Evolutionary conservation across 2,797 vertebrate species (phyloP).

Genomic region (Pseudochirops corinnae): DNA sequence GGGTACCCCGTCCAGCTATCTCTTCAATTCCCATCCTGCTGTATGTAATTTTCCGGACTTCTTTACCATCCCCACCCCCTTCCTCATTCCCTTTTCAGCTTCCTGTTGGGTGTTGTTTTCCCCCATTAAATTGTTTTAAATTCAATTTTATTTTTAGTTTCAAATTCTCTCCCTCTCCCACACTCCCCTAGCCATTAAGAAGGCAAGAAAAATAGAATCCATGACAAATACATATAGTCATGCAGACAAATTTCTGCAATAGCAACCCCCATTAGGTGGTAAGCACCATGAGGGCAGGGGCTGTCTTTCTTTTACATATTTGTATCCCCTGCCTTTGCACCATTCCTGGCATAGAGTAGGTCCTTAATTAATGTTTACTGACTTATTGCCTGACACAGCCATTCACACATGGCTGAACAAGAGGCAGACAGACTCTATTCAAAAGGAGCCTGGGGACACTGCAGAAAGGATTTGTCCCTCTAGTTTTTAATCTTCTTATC

Average conservation of each 20-base stretch:
- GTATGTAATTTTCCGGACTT: not conserved
- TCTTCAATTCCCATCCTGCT: not conserved
- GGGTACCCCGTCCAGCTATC: not conserved
- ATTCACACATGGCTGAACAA: not conserved
- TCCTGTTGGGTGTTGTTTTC: conserved; percentile 7
- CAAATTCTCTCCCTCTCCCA: not conserved
- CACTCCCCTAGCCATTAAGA: not conserved
- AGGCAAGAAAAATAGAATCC: not conserved
- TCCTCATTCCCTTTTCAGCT: not conserved
- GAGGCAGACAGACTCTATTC: not conserved
- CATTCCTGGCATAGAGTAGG: not conserved
- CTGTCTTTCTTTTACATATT: not conserved
- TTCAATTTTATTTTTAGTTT: not conserved
- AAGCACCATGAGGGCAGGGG: not conserved
- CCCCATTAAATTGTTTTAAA: conserved; percentile 2
- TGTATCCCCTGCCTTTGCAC: not conserved
- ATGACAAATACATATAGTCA: not conserved
- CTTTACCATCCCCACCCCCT: not conserved
- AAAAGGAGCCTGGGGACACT: not conserved
- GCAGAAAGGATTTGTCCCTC: not conserved
- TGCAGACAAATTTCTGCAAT: not conserved
- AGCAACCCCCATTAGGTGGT: not conserved
- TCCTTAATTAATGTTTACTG: not conserved
- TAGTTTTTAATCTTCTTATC: not conserved
- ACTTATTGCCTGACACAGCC: not conserved